Conservation (phyloP, 2,113 vertebrate genomes). For the Charadrius vociferus region DNA sequence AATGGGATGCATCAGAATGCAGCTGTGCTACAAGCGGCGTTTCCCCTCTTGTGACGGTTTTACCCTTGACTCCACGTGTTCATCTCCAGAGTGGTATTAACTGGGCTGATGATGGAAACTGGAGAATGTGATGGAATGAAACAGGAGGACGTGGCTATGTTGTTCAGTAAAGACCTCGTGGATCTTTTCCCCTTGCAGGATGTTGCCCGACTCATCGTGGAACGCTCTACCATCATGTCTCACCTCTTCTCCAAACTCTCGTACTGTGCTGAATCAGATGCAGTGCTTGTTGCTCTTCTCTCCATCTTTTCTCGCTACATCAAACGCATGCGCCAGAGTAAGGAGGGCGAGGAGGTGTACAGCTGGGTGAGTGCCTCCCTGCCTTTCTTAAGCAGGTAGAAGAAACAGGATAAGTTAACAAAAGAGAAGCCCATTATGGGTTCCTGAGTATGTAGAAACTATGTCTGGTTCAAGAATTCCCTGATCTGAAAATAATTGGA, state of each 20-base stretch:
- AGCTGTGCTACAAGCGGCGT: not conserved
- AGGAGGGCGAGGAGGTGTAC: conserved; percentile 97
- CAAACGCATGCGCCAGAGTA: conserved; percentile 93
- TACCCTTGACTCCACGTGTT: not conserved
- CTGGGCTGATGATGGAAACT: not conserved
- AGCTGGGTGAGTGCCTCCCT: conserved; percentile 87
- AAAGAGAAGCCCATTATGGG: not conserved
- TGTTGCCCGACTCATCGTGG: conserved; percentile 93
- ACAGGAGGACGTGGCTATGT: too few relatives aligned
- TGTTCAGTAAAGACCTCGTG: not conserved
- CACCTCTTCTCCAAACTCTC: conserved; percentile 93
- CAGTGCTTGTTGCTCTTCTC: conserved; percentile 89
- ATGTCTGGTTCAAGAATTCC: not conserved
- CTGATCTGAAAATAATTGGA: not conserved
- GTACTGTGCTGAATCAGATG: conserved; percentile 83
- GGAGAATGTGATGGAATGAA: not conserved
- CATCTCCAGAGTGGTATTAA: not conserved
- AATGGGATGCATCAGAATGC: not conserved
- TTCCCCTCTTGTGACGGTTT: not conserved
- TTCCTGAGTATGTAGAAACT: not conserved
- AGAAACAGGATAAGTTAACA: not conserved
- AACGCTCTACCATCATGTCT: conserved; percentile 98
- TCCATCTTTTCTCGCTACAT: conserved; percentile 92
- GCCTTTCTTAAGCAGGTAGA: not conserved
- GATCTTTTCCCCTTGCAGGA: conserved; percentile 75